Base-by-base conservation (phyloP, 2,888 invertebrate species). In the Archips xylosteana region DNA sequence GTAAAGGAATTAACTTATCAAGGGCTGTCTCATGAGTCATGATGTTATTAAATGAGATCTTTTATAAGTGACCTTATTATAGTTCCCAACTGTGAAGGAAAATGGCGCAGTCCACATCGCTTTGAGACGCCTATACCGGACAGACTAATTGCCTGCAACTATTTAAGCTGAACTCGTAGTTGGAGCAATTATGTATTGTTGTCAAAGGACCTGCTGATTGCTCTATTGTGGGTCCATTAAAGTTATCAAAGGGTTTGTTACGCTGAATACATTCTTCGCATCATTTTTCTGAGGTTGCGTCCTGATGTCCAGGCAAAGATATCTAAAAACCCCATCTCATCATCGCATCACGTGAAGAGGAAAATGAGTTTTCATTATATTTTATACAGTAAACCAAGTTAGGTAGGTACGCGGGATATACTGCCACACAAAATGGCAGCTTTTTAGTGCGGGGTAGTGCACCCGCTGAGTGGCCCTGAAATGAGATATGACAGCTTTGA, bases 131-230 rank as follows among this genome's bases (percentile, higher is more conserved):
- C 32, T 39, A 54, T 15, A 65, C 36, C 34, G 47, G 49, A 64
- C 64, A n/a, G 54, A 5, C 12, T 66, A 54, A 66, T 66, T 51
- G 39, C 8, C 23, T 54, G 6, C 23, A 54, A 23, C 54, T 6
- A 54, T 54, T 51, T 51, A 51, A n/a, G 36, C 32, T 36, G 23
- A 23, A 23, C 23, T 23, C 23, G 23, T 2, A 66, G 32, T 32
- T 54, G 54, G 12, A 36, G 23, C 51, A 39, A 66, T 54, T 66
- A 66, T 49, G 34, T 51, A n/a, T 3, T n/a, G 9, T 6, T 49
- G 34, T 65, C 64, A 65, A 65, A 65, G 49, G 51, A 65, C 13
- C 32, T 65, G 15, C 34, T 65, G 15, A 65, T 51, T 65, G 64
- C 49, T 15, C 36, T 51, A 65, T 65, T 51, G 10, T 65, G 47